phyloP scores from a whole-genome alignment of 2,113 vertebrate genomes.

The Dipodomys merriami region DNA sequence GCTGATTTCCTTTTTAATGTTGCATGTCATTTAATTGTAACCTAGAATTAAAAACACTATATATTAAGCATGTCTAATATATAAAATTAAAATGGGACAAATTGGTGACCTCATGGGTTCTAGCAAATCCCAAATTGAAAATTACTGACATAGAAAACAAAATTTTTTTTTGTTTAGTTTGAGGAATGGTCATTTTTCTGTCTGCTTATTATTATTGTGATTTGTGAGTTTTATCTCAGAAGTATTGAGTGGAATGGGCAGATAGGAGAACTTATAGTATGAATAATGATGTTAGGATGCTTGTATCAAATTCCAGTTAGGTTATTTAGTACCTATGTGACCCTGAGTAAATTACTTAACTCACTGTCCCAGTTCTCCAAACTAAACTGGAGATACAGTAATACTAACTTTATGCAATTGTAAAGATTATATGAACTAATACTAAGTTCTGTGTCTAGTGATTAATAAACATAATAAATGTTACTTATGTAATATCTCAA shows the following conservation, averaged over 20 bases:
- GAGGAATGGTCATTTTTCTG: constrained; percentile 37
- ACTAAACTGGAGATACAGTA: constrained; percentile 10
- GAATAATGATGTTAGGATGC: not conserved
- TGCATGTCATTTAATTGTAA: not conserved
- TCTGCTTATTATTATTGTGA: not conserved
- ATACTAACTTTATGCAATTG: not conserved
- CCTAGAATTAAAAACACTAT: constrained; percentile 23
- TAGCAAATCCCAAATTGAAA: too few relatives aligned
- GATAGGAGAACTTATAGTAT: not conserved
- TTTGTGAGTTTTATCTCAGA: constrained; percentile 2
- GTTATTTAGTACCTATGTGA: not conserved
- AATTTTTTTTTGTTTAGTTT: too few relatives aligned
- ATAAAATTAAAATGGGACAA: too few relatives aligned
- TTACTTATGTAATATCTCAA: constrained; percentile 11
- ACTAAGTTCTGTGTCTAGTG: not conserved
- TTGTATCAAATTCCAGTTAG: constrained; percentile 11
- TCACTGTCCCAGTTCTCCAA: constrained; percentile 4
- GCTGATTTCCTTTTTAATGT: constrained; percentile 36
- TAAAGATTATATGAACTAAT: constrained; percentile 27
- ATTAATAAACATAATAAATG: not conserved
- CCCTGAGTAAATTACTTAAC: not conserved
- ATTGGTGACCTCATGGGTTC: too few relatives aligned
- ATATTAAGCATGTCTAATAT: not conserved
- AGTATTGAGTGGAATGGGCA: not conserved
- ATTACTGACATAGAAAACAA: too few relatives aligned